Evolutionary conservation across 2,113 vertebrate species (phyloP).

Genomic region (Tupaia chinensis): DNA sequence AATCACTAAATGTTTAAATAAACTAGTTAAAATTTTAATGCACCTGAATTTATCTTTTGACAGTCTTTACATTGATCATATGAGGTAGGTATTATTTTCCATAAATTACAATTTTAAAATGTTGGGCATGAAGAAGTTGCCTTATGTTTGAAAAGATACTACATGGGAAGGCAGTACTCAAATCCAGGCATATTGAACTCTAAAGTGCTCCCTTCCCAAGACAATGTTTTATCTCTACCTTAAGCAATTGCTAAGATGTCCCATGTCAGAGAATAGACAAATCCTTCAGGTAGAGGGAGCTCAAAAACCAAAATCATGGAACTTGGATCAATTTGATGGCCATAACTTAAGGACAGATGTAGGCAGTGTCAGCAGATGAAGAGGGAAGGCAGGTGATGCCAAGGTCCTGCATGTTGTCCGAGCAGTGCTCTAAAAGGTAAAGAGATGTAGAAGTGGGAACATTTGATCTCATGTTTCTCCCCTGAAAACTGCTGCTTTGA

Average conservation of each 20-base stretch:
- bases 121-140: background rate
- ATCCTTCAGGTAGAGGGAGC: background rate
- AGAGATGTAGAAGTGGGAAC: background rate
- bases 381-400: rapidly evolving
- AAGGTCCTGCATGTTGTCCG: background rate
- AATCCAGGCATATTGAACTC: rapidly evolving
- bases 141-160: background rate
- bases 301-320: background rate
- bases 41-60: background rate
- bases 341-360: rapidly evolving
- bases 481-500: background rate
- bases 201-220: background rate
- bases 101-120: background rate
- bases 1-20: background rate
- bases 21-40: background rate
- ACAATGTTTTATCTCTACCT: background rate
- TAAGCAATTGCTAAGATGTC: background rate
- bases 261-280: background rate
- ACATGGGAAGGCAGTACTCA: background rate
- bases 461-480: background rate
- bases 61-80: background rate
- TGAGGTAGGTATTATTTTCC: background rate
- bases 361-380: background rate
- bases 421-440: background rate
- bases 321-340: too few relatives aligned